Conservation (phyloP, 2,113 vertebrate species). For the Passer montanus region DNA sequence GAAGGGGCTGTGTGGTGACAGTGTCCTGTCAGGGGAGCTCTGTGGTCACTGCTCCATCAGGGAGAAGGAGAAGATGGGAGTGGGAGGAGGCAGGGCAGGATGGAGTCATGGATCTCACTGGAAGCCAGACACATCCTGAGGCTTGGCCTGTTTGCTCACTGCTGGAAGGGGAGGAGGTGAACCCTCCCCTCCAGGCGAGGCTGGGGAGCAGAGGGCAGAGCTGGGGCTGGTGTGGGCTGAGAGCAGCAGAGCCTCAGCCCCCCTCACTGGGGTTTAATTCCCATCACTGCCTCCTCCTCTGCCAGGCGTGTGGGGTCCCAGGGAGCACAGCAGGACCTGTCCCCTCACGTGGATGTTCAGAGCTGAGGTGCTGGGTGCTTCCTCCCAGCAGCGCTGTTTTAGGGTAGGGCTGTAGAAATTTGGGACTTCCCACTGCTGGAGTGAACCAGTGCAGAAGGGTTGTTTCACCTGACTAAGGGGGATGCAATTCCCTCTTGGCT, state of each 20-base stretch:
- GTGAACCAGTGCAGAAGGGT: background rate
- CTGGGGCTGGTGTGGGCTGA: background rate
- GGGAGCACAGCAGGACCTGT: background rate
- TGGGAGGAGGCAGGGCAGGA: background rate
- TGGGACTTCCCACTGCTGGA: background rate
- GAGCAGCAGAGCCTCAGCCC: background rate
- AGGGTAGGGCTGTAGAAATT: accelerated
- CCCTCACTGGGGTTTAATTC: accelerated
- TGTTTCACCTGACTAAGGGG: background rate
- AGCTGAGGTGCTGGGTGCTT: background rate
- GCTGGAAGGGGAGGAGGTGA: background rate
- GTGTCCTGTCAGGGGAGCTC: background rate
- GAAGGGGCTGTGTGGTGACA: background rate
- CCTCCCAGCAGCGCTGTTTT: background rate
- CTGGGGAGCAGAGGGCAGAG: background rate
- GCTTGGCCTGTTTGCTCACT: background rate
- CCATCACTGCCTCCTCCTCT: background rate
- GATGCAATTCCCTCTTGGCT: background rate
- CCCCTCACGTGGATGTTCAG: background rate
- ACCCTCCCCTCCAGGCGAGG: accelerated
- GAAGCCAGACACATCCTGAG: accelerated
- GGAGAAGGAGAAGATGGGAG: background rate
- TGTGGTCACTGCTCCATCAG: accelerated
- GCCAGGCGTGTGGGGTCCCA: accelerated
- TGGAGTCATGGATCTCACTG: background rate